These are phyloP conservation scores for Todiramphus saurophagus DNA, from an alignment of 2,113 vertebrate genomes.

Conservation along the genomic window DNA sequence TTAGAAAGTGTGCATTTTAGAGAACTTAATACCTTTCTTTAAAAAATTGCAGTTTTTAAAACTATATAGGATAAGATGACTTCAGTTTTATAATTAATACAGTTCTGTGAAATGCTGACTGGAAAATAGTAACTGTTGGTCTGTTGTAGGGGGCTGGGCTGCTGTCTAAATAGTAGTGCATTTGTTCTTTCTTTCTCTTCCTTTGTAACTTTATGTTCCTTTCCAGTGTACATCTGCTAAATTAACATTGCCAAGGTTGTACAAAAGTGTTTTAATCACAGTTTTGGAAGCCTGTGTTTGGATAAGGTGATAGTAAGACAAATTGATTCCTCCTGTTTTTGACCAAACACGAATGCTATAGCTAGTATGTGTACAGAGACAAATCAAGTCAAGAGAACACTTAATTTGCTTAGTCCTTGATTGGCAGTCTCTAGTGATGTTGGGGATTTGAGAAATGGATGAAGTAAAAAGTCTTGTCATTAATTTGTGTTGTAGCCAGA, in stretches of 20 bases:
- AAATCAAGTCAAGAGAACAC: neutral
- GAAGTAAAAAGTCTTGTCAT: neutral
- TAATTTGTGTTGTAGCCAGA: neutral
- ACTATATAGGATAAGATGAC: neutral
- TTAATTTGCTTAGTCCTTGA: neutral
- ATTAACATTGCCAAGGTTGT: neutral
- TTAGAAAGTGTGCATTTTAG: neutral
- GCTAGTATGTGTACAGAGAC: neutral
- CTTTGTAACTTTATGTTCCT: neutral
- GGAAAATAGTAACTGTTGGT: neutral
- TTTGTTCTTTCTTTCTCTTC: neutral
- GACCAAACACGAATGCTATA: neutral
- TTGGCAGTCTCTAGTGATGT: neutral
- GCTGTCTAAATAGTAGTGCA: neutral
- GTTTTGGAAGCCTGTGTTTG: neutral
- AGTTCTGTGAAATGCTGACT: neutral
- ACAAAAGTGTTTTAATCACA: neutral
- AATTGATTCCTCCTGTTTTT: neutral
- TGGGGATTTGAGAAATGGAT: conserved; percentile 4
- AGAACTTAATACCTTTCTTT: neutral
- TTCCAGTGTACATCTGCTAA: neutral
- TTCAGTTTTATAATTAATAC: neutral
- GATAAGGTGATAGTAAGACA: neutral
- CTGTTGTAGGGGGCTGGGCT: neutral
- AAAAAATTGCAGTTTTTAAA: neutral